Conservation (phyloP, 30 jellyfish, hydroid and myxozoan species). For the Aurelia coerulea region DNA sequence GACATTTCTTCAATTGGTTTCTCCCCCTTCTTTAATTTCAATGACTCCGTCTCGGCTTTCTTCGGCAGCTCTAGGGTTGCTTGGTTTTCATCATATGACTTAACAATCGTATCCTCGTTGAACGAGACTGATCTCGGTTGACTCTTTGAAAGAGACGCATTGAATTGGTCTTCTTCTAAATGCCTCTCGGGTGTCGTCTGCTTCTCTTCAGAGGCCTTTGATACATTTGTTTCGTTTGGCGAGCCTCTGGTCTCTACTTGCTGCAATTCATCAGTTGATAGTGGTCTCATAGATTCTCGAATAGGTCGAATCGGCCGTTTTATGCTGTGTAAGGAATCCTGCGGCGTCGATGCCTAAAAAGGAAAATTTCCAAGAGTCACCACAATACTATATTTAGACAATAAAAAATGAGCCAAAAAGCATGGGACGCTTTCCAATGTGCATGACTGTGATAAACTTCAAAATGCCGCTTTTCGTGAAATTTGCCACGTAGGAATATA, state of each 20-base stretch:
- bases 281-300: conserved; percentile 30
- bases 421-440: too few species aligned
- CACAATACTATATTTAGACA: background rate
- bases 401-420: too few species aligned
- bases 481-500: too few species aligned
- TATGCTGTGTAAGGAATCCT: background rate
- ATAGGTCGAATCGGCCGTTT: conserved; percentile 22
- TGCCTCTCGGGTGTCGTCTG: background rate
- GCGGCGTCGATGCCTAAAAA: conserved; percentile 11
- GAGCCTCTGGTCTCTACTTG: background rate
- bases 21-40: background rate
- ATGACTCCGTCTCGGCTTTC: background rate
- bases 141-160: background rate
- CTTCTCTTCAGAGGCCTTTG: conserved; percentile 1
- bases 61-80: conserved; percentile 3
- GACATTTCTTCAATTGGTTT: conserved; percentile 22
- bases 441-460: too few species aligned
- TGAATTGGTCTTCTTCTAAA: too few species aligned
- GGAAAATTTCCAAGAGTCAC: background rate
- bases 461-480: too few species aligned
- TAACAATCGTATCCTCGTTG: conserved; percentile 46
- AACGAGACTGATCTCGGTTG: conserved; percentile 45
- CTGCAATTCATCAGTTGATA: conserved; percentile 1
- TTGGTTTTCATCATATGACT: background rate
- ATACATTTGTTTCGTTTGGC: background rate